These are phyloP conservation scores for Onychomys arenicola DNA, from an alignment of 2,797 vertebrate species.

Conservation along the genomic window DNA sequence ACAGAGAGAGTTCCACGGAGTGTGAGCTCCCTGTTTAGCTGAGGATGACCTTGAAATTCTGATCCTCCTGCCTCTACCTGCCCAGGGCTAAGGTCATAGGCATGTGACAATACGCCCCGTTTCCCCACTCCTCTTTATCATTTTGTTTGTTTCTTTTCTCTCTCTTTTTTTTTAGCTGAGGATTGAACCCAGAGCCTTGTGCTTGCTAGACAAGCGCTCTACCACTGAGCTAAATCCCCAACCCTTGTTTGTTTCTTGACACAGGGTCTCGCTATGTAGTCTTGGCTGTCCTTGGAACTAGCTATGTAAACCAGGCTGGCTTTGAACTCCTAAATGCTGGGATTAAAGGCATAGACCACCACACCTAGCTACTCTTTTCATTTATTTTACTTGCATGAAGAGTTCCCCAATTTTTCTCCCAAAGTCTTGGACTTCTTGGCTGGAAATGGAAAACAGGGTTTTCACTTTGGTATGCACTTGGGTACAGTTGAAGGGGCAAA, in stretches of 20 bases:
- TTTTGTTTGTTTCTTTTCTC: neutral
- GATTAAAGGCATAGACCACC: neutral
- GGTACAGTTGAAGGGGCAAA: neutral
- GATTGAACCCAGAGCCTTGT: too few species aligned
- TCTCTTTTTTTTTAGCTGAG: too few species aligned
- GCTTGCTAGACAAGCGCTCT: too few species aligned
- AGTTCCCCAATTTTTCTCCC: neutral
- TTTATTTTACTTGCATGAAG: neutral
- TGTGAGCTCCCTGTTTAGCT: neutral
- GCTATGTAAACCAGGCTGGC: neutral
- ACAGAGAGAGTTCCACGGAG: neutral
- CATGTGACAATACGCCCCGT: neutral
- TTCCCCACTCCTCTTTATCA: neutral
- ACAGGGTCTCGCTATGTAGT: neutral
- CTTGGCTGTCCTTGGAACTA: neutral
- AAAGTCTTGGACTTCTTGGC: neutral
- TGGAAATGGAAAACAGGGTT: neutral
- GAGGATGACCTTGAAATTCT: neutral
- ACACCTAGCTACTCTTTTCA: neutral
- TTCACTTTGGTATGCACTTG: neutral
- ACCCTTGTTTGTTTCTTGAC: neutral
- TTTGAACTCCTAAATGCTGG: neutral
- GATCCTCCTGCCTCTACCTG: neutral
- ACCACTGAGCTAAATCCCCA: too few species aligned
- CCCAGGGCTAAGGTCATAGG: neutral